Conservation (phyloP, 2,797 vertebrate species). For the Spea hammondii region DNA sequence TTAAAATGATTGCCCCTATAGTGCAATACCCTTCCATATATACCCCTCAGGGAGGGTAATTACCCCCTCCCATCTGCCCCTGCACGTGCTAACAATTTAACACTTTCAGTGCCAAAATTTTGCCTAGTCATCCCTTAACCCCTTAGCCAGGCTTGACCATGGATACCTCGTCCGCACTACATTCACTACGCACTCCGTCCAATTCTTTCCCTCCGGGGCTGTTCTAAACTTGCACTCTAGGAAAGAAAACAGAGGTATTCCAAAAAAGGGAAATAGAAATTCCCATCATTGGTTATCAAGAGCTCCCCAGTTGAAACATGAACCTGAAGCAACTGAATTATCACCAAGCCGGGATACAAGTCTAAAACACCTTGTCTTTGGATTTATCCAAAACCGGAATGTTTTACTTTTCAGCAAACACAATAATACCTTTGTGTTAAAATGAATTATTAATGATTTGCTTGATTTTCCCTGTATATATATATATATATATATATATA, state of each 20-base stretch:
- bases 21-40: no score
- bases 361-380: constrained; percentile 23
- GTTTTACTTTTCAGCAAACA: constrained; percentile 4
- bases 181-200: no score
- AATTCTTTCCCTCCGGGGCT: no score
- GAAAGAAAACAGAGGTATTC: not conserved
- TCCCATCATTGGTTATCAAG: not conserved
- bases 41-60: no score
- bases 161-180: no score
- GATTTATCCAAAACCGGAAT: not conserved
- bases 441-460: constrained; percentile 2
- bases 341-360: constrained; percentile 8
- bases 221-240: not conserved
- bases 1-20: no score
- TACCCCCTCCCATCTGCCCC: no score
- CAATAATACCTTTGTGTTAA: not conserved
- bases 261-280: not conserved
- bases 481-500: no score
- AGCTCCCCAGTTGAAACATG: constrained; percentile 8
- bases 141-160: no score
- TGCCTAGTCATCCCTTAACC: no score
- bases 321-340: constrained; percentile 26
- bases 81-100: no score
- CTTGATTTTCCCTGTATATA: not conserved
- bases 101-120: no score